Evolutionary conservation across 2,797 vertebrate species (phyloP), one percentile per base, ranked within the genome.

Genomic region (Micropoecilia bifurca): DNA sequence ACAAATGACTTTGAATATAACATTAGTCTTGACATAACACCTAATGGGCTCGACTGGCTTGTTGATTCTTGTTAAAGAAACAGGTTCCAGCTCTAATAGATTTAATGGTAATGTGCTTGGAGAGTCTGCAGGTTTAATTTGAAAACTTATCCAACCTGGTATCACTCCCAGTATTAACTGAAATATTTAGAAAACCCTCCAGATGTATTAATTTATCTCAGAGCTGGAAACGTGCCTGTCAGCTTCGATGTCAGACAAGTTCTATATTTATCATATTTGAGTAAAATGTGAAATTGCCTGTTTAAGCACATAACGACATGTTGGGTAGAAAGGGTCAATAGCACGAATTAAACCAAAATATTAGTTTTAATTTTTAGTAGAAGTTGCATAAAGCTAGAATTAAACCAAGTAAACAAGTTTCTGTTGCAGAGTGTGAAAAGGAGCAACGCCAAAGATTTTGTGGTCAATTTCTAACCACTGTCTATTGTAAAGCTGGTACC

Each of bases 81-180:
- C 48, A 25, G 59, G 13, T 68, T 57, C 28, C 33, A 28, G 30
- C 43, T 78, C 10, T 41, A 63, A 53, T 43, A 4, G 30, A 78
- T 74, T 53, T 59, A 77, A 50, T 68, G 43, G 53, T 71, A 8
- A n/a, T 74, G 61, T 80, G 41, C 47, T 46, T 79, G 55, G 48
- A 81, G 36, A 80, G 47, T 71, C 71, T 8, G 75, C 74, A 72
- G n/a, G n/a, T 84, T 86, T 78, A 20, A 71, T 80, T 79, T 77
- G 7, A 76, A 74, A 48, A 43, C 1, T 0, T 18, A 74, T 82
- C 25, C 13, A 55, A 50, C 39, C 81, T 69, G 25, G 8, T 61
- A 77, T 28, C 57, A 48, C 48, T 68, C 71, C 57, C 53, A 81
- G 4, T 18, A 74, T 48, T 59, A 28, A 57, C 46, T 53, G 50